Evolutionary conservation across 2,797 vertebrate genomes (phyloP), one percentile per base, ranked within the genome.

Genomic region (Hozukius guyotensis): DNA sequence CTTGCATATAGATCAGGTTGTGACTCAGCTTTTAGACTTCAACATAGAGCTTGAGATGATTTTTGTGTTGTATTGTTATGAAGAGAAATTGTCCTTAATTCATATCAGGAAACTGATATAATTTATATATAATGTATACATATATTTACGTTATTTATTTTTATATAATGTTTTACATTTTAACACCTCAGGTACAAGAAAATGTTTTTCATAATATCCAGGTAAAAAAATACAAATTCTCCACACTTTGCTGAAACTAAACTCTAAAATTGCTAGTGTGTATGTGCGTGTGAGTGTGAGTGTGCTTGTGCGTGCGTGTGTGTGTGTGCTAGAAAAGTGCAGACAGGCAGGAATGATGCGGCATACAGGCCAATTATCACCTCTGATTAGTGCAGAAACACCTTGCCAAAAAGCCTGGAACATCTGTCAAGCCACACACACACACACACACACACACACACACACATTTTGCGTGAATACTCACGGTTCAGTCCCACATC

Each of bases 401-500:
- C 82, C 78, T 80, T 31, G 25, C 2, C 4, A 8, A 77, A 56
- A 31, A 57, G 16, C 7, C 62, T 46, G 56, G 22, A 76, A 90
- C 63, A 76, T 77, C 80, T 84, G 83, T 68, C 42, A 61, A 38
- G 36, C 36, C 36, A 38, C 36, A 16, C 16, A 16, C 42, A 16
- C 42, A 46, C 14, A 16, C 38, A 61, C 27, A 53, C 46, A 24
- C 25, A 70, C 64, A 57, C 12, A 31, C 16, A 2, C 6, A 9
- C 34, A 76, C 32, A 82, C 29, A 56, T 4, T 29, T 16, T 18
- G 4, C 0, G 0, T 12, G 13, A 20, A 67, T 75, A 98, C 98
- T 99, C 95, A 99, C 98, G 97, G 93, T 99, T 99, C 85, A 99
- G 97, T 61, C 98, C 98, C 87, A 99, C 98, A 2, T 99, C 98